Percentiles rank a stretch among this genome's conserved stretches.
Evolutionary conservation across 53 echinoderm and acorn worm species (phyloP).

Genomic region (Holothuria leucospilota): DNA sequence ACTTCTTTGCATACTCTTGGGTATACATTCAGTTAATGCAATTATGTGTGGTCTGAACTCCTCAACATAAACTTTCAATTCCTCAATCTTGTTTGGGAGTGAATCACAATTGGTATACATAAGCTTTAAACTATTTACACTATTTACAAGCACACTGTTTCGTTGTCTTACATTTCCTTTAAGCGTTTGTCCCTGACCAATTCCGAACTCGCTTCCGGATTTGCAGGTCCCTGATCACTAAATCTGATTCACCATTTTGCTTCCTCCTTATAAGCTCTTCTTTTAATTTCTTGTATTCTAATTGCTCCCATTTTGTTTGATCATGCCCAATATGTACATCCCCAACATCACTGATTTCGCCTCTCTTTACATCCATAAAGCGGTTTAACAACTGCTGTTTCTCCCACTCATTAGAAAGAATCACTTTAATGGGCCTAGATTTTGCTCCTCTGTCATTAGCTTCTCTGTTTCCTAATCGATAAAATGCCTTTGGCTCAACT

Average conservation of each 20-base stretch:
- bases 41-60: neutral
- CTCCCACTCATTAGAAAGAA: neutral
- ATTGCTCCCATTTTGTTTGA: too few relatives aligned
- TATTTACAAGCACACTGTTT: neutral
- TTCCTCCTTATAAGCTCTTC: neutral
- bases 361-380: slow-evolving; percentile 4
- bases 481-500: slow-evolving; percentile 6
- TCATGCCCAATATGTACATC: slow-evolving; percentile 30
- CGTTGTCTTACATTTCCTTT: neutral
- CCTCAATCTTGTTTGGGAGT: slow-evolving; percentile 3
- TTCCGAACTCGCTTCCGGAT: neutral
- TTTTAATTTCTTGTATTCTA: slow-evolving; percentile 5
- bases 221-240: neutral
- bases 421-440: slow-evolving; percentile 25
- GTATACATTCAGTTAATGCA: too few relatives aligned
- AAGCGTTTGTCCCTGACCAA: neutral
- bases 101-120: neutral
- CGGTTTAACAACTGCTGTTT: slow-evolving; percentile 10
- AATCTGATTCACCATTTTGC: neutral
- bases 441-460: neutral
- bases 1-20: too few relatives aligned
- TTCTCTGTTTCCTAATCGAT: neutral
- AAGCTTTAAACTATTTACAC: neutral
- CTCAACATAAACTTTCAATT: slow-evolving; percentile 15
- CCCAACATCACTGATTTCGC: neutral